These are phyloP conservation scores for Chrysemys picta DNA, from an alignment of 2,113 vertebrate genomes.

Conservation along the genomic window DNA sequence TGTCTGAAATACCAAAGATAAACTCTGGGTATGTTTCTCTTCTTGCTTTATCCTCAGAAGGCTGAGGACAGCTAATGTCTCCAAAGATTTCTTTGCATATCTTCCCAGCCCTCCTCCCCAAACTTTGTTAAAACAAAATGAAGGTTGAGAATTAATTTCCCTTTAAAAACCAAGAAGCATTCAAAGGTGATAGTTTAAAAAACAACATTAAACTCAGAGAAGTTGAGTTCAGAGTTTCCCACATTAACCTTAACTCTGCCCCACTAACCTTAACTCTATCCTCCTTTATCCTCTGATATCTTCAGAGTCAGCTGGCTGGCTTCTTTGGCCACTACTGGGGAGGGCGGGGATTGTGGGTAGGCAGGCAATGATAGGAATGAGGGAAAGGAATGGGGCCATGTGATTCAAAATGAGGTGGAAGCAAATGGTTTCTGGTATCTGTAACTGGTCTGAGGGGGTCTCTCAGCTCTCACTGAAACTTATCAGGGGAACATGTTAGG, in stretches of 20 bases:
- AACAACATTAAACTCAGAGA: too few relatives aligned
- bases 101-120: not conserved
- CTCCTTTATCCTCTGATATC: too few relatives aligned
- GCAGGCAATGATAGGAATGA: not conserved
- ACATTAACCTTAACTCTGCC: too few relatives aligned
- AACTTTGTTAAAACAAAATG: too few relatives aligned
- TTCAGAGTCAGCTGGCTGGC: not conserved
- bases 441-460: not conserved
- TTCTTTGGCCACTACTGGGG: not conserved
- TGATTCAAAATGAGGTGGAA: not conserved
- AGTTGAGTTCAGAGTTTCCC: too few relatives aligned
- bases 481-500: not conserved
- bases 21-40: conserved; percentile 21
- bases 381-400: not conserved
- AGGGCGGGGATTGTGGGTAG: not conserved
- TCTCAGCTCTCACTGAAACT: not conserved
- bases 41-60: not conserved
- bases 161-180: too few relatives aligned
- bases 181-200: too few relatives aligned
- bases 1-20: conserved; percentile 17
- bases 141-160: too few relatives aligned
- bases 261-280: too few relatives aligned
- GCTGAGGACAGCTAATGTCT: conserved; percentile 64
- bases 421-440: not conserved
- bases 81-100: conserved; percentile 62